These are phyloP conservation scores for Rhinolophus ferrumequinum DNA, from an alignment of 2,113 vertebrate species.

Conservation along the genomic window DNA sequence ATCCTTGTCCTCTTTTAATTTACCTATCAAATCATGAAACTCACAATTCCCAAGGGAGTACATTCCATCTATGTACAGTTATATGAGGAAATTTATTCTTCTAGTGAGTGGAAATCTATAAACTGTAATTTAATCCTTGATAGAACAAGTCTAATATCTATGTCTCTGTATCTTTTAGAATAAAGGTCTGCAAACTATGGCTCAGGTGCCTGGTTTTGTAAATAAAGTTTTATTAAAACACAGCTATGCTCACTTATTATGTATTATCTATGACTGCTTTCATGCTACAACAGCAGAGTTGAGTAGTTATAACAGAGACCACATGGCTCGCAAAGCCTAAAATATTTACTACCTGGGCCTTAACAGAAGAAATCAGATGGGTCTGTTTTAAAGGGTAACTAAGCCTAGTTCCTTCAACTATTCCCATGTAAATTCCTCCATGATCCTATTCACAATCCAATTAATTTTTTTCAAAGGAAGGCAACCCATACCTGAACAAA, in stretches of 20 bases:
- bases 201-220: neutral
- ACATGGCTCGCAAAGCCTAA: neutral
- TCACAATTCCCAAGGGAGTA: neutral
- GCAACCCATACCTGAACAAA: neutral
- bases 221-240: neutral
- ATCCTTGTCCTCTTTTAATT: neutral
- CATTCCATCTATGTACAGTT: neutral
- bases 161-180: slow-evolving; percentile 1
- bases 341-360: neutral
- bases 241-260: neutral
- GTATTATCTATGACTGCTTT: neutral
- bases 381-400: neutral
- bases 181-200: neutral
- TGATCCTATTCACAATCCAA: neutral
- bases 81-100: neutral
- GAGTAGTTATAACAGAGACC: neutral
- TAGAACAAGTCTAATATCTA: neutral
- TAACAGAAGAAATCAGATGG: neutral
- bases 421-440: neutral
- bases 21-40: neutral
- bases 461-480: slow-evolving; percentile 22
- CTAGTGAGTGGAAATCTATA: neutral
- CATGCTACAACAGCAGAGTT: neutral
- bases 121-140: neutral
- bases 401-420: slow-evolving; percentile 37